Evolutionary conservation across 2,797 vertebrate species (phyloP).

Genomic region (Naso thynnoides): DNA sequence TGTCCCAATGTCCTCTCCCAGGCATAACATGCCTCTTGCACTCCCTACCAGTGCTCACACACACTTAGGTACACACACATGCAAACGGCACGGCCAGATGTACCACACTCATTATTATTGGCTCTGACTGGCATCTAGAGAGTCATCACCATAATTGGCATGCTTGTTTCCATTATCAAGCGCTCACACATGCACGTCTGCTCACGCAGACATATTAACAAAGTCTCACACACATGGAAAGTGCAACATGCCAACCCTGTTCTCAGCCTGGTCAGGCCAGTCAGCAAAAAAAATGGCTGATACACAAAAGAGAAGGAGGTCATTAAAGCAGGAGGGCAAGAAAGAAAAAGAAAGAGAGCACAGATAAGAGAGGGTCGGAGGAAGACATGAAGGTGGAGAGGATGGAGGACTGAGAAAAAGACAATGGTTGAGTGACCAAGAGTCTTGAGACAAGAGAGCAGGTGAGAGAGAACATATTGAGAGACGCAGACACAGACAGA

Average conservation of each 20-base stretch:
- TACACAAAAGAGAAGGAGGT: constrained; percentile 6
- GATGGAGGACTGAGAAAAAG: constrained; percentile 30
- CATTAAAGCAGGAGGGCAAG: constrained; percentile 5
- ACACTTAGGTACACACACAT: constrained; percentile 20
- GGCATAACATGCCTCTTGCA: not conserved
- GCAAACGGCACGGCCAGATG: constrained; percentile 84
- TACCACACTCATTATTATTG: constrained; percentile 88
- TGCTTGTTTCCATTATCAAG: constrained; percentile 92
- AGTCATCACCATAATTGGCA: constrained; percentile 91
- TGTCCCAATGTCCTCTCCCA: constrained; percentile 8
- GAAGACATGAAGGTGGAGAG: constrained; percentile 8
- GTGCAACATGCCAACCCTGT: constrained; percentile 39
- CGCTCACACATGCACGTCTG: constrained; percentile 78
- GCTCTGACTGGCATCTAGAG: constrained; percentile 88
- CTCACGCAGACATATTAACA: constrained; percentile 71
- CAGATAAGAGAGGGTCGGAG: constrained; percentile 14
- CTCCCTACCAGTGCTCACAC: constrained; percentile 31
- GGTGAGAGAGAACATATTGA: constrained; percentile 54
- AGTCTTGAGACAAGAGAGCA: constrained; percentile 38
- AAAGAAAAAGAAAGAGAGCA: constrained; percentile 11
- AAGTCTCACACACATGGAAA: constrained; percentile 10
- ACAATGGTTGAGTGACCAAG: constrained; percentile 21
- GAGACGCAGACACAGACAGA: constrained; percentile 39
- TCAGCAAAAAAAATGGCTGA: constrained; percentile 53
- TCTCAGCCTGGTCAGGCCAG: constrained; percentile 44